Conservation (phyloP, 2,888 invertebrate species). For the Didymodactylos carnosus region DNA sequence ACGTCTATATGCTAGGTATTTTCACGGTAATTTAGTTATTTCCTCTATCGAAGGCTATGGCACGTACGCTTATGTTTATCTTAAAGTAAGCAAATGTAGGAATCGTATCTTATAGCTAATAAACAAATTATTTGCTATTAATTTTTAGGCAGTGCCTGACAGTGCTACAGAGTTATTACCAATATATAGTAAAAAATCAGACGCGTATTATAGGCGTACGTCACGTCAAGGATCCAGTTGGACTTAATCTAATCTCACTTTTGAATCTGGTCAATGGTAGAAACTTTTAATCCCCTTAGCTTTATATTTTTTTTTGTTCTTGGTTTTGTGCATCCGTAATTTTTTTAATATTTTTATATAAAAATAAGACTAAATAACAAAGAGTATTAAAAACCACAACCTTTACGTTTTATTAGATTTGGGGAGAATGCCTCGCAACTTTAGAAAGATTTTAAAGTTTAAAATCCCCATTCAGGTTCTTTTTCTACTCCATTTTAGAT, state of each 20-base stretch:
- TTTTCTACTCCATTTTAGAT: no score
- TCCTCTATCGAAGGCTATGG: conserved; percentile 87
- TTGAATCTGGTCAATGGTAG: no score
- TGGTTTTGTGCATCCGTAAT: not conserved
- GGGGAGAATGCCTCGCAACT: no score
- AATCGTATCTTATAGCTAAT: no score
- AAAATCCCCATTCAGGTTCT: no score
- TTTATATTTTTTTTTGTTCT: not conserved
- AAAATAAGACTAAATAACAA: no score
- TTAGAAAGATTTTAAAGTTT: no score
- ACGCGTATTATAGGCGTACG: no score
- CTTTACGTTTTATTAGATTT: no score
- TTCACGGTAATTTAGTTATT: conserved; percentile 81
- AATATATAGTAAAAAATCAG: not conserved
- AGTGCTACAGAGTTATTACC: not conserved
- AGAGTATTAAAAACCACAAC: no score
- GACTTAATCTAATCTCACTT: no score
- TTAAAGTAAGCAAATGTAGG: conserved; percentile 69
- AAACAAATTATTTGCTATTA: not conserved
- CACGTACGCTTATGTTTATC: conserved; percentile 81
- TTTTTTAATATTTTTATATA: not conserved
- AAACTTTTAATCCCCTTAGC: not conserved
- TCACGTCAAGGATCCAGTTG: not conserved
- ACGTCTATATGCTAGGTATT: conserved; percentile 83
- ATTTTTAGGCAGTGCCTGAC: not conserved